These are phyloP conservation scores for Lucifuga dentata DNA, from an alignment of 2,113 vertebrate species.

Conservation along the genomic window DNA sequence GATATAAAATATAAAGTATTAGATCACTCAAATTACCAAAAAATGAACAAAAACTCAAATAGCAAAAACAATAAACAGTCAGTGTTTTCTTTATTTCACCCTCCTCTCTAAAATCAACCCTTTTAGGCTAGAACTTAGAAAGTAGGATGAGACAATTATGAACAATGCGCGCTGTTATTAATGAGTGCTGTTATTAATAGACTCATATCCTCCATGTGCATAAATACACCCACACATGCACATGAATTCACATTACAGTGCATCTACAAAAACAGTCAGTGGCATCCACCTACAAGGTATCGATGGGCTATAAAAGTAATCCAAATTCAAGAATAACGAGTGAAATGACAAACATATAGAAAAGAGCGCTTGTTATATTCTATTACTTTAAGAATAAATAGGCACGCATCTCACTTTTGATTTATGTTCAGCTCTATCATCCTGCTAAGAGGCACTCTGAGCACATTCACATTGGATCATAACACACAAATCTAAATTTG, in stretches of 20 bases:
- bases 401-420: slow-evolving; percentile 43
- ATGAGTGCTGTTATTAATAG: slow-evolving; percentile 18
- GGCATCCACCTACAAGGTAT: slow-evolving; percentile 9
- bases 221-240: slow-evolving; percentile 31
- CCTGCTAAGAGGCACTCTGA: slow-evolving; percentile 15
- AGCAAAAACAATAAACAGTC: no score
- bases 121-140: background rate
- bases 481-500: slow-evolving; percentile 49
- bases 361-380: background rate
- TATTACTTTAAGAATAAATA: slow-evolving; percentile 27
- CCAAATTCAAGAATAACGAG: slow-evolving; percentile 40
- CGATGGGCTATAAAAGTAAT: slow-evolving; percentile 7
- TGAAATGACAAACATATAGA: slow-evolving; percentile 22
- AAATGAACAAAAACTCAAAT: no score
- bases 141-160: slow-evolving; percentile 1
- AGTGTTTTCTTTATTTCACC: no score
- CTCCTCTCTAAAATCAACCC: no score
- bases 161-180: slow-evolving; percentile 14
- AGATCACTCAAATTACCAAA: no score
- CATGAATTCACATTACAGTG: slow-evolving; percentile 9
- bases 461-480: slow-evolving; percentile 26
- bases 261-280: slow-evolving; percentile 26
- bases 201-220: background rate
- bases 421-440: slow-evolving; percentile 32
- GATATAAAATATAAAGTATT: slow-evolving; percentile 19